Evolutionary conservation across 2,888 invertebrate species (phyloP).

Genomic region (Cybosia mesomella): DNA sequence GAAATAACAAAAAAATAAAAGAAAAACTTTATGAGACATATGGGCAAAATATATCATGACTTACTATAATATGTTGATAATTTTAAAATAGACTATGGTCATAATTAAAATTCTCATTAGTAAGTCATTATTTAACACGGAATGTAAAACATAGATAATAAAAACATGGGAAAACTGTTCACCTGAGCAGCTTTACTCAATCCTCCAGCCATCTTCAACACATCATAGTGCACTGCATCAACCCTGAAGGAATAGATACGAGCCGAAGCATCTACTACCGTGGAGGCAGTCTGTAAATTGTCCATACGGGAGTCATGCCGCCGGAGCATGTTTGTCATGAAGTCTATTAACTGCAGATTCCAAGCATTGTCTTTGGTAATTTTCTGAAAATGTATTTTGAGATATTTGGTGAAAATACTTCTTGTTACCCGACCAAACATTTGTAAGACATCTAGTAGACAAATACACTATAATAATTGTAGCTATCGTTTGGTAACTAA

Average conservation of each 20-base stretch:
- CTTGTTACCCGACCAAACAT: too few species aligned
- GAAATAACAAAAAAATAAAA: too few species aligned
- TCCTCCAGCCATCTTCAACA: constrained; percentile 92
- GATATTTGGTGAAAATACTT: not conserved
- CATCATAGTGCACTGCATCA: constrained; percentile 93
- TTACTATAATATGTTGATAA: too few species aligned
- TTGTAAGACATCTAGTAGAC: too few species aligned
- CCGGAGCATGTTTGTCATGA: constrained; percentile 91
- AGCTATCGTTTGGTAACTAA: too few species aligned
- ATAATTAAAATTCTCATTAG: too few species aligned
- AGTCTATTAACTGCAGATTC: constrained; percentile 94
- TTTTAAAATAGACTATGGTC: too few species aligned
- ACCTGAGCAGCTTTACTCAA: constrained; percentile 86
- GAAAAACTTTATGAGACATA: too few species aligned
- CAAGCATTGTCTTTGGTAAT: constrained; percentile 96
- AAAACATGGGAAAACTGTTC: not conserved
- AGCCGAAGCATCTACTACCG: constrained; percentile 95
- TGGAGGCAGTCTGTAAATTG: constrained; percentile 93
- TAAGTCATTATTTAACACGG: too few species aligned
- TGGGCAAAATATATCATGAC: too few species aligned
- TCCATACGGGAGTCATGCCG: constrained; percentile 90
- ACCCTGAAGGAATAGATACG: constrained; percentile 96
- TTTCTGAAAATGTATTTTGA: constrained; percentile 87
- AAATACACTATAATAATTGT: too few species aligned
- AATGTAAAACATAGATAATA: not conserved